Base-by-base conservation (phyloP, 1,140 invertebrate genomes). In the Neodiprion virginianus region DNA sequence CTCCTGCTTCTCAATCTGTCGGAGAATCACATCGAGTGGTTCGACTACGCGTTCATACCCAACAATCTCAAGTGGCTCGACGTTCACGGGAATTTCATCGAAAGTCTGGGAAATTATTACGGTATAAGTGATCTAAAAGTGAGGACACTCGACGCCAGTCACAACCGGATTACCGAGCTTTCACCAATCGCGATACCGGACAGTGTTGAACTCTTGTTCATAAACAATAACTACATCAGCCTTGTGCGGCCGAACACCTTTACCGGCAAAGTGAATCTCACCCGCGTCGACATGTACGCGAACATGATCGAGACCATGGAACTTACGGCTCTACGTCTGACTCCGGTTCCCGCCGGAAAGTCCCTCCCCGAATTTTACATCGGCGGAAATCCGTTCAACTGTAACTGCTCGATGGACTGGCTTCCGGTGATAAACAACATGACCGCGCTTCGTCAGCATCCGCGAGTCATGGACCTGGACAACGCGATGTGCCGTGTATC, bases 381-480 rank as follows among this genome's bases (percentile, higher is more conserved):
- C 68, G 95, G 95, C 67, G 95, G 95, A 1, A 97, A 97, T 87
- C 95, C 95, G 0, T 96, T 97, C 86, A 92, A 95, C 79, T 97
- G 96, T 85, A 95, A 97, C 82, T 97, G 96, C 88, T 93, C 93
- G 72, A 96, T 97, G 95, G 96, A 97, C 81, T 97, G 96, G 96
- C 87, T 98, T 79, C 95, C 95, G 48, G 91, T 93, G 48, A 94
- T 97, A 82, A 96, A 96, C 85, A 95, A 95, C 82, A 92, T 95
- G 89, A 95, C 93, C 72, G 92, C 92, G 0, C 90, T 93, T 76
- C 89, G 95, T 9, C 95, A 96, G 81, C 94, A 96, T 85, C 96
- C 96, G 0, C 91, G 93, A 1, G 92, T 97, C 40, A 96, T 96
- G 93, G 96, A 97, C 81, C 89, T 96, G 76, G 94, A 96, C 76